These are phyloP conservation scores for Pissodes strobi DNA, from an alignment of 1,140 invertebrate species.

Conservation along the genomic window DNA sequence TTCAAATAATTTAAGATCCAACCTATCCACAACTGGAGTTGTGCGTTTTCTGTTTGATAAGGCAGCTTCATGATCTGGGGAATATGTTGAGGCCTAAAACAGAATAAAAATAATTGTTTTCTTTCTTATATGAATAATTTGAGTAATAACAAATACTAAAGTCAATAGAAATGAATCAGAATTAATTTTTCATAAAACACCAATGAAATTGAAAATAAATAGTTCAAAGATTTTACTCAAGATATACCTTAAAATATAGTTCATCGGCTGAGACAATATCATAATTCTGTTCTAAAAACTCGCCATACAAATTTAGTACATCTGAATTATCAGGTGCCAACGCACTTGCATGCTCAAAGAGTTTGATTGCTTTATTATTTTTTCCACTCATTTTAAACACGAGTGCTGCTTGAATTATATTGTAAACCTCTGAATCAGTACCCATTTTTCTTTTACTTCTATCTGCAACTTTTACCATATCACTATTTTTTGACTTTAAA, in stretches of 20 bases:
- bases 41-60: slow-evolving; percentile 82
- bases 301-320: slow-evolving; percentile 89
- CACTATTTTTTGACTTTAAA: slow-evolving; percentile 25
- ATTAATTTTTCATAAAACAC: no score
- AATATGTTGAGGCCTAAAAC: slow-evolving; percentile 72
- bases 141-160: no score
- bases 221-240: slow-evolving; percentile 4
- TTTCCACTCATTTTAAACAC: slow-evolving; percentile 84
- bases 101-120: background rate
- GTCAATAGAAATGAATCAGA: no score
- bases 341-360: slow-evolving; percentile 89
- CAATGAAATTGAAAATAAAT: background rate
- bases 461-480: slow-evolving; percentile 15
- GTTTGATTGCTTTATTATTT: slow-evolving; percentile 81
- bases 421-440: slow-evolving; percentile 73
- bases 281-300: slow-evolving; percentile 87
- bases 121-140: no score
- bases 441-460: slow-evolving; percentile 21
- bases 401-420: slow-evolving; percentile 79
- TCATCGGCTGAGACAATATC: slow-evolving; percentile 91
- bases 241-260: slow-evolving; percentile 68
- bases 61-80: slow-evolving; percentile 81
- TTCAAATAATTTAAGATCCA: slow-evolving; percentile 79
- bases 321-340: slow-evolving; percentile 91
- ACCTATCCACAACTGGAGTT: slow-evolving; percentile 84